These are phyloP conservation scores for Morone saxatilis DNA, from an alignment of 2,113 vertebrate species.

Conservation along the genomic window DNA sequence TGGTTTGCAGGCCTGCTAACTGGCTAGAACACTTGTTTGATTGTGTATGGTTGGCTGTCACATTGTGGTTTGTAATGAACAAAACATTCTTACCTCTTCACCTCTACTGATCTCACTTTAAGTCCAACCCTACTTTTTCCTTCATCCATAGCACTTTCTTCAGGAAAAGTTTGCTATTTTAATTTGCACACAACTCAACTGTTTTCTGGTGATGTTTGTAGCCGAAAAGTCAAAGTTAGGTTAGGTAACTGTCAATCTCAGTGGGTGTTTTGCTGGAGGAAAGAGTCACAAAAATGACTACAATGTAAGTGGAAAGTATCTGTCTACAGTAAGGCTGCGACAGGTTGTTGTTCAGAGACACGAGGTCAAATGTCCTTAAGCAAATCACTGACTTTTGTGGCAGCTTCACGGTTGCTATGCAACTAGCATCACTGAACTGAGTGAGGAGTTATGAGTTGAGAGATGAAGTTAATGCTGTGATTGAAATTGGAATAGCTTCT, in stretches of 20 bases:
- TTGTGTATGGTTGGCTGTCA: conserved; percentile 3
- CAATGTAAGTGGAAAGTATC: not conserved
- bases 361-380: conserved; percentile 1
- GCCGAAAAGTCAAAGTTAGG: too few species aligned
- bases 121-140: not conserved
- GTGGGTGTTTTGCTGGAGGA: not conserved
- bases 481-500: not conserved
- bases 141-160: not conserved
- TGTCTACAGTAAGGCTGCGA: not conserved
- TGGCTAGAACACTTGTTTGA: conserved; percentile 11
- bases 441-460: not conserved
- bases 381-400: conserved; percentile 9
- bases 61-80: not conserved
- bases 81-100: not conserved
- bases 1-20: conserved; percentile 12
- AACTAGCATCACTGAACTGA: not conserved
- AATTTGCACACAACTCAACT: too few species aligned
- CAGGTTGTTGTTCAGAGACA: not conserved
- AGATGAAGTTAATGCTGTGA: not conserved
- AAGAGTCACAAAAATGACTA: not conserved
- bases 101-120: not conserved
- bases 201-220: conserved; percentile 6
- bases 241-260: not conserved
- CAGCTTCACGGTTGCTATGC: conserved; percentile 5
- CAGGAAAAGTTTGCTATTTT: not conserved